phyloP scores from a whole-genome alignment of 2,797 vertebrate species.

The Ficedula albicollis region DNA sequence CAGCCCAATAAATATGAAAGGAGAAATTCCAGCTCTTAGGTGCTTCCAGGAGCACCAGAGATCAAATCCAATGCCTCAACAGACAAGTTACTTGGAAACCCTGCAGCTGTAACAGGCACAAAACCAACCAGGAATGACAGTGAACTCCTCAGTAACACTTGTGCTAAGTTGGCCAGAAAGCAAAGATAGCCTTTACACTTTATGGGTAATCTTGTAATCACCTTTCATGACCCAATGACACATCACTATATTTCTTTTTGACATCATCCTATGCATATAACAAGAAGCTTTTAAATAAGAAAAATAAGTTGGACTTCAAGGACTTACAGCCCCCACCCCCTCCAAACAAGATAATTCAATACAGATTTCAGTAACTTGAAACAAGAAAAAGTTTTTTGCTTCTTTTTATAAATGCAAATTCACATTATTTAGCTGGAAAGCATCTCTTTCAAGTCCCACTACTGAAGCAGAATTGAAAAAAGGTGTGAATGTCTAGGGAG shows the following conservation, averaged over 20 bases:
- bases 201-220: not conserved
- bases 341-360: not conserved
- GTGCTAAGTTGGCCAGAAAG: not conserved
- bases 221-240: not conserved
- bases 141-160: not conserved
- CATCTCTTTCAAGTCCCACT: not conserved
- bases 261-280: not conserved
- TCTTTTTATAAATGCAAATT: not conserved
- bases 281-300: not conserved
- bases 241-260: not conserved
- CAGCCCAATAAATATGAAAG: not conserved
- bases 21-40: not conserved
- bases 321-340: not conserved
- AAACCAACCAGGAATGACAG: not conserved
- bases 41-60: rapidly evolving
- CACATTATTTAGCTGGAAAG: not conserved
- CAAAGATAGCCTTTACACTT: not conserved
- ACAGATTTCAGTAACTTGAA: not conserved
- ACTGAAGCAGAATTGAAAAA: not conserved
- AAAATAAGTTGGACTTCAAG: not conserved
- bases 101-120: rapidly evolving
- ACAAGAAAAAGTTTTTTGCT: not conserved
- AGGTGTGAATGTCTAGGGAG: not conserved
- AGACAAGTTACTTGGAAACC: not conserved
- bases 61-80: not conserved